These are phyloP conservation scores for Menura novaehollandiae DNA, from an alignment of 2,113 vertebrate genomes.

Conservation along the genomic window DNA sequence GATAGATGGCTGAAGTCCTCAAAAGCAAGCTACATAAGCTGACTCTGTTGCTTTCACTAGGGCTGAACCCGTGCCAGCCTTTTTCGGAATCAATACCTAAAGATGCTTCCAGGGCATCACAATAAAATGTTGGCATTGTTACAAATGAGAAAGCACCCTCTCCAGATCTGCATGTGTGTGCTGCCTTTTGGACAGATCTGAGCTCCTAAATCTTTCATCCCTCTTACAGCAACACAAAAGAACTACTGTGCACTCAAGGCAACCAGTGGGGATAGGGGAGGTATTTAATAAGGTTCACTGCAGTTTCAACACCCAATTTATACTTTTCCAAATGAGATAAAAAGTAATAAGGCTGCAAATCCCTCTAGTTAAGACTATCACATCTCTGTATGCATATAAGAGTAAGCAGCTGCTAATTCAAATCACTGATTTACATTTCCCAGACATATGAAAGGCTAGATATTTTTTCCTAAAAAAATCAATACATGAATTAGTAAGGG, in stretches of 20 bases:
- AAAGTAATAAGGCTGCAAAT: conserved; percentile 6
- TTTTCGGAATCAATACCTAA: conserved; percentile 20
- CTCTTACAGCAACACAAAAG: not conserved
- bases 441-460: not conserved
- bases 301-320: not conserved
- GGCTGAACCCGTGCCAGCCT: not conserved
- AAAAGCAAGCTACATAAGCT: conserved; percentile 23
- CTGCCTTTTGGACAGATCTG: not conserved
- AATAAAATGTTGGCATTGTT: conserved; percentile 27
- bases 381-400: not conserved
- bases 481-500: conserved; percentile 11
- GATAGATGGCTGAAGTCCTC: not conserved
- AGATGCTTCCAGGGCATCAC: conserved; percentile 44
- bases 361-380: not conserved
- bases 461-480: not conserved
- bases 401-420: not conserved
- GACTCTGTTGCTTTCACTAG: not conserved
- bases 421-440: conserved; percentile 12
- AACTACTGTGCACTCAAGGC: not conserved
- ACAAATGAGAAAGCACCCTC: conserved; percentile 29
- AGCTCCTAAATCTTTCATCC: conserved; percentile 10
- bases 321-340: conserved; percentile 10
- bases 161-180: not conserved
- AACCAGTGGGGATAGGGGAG: not conserved
- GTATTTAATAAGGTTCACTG: conserved; percentile 5